Evolutionary conservation across 2,797 vertebrate species (phyloP), one percentile per base, ranked within the genome.

Genomic region (Setipinna tenuifilis): DNA sequence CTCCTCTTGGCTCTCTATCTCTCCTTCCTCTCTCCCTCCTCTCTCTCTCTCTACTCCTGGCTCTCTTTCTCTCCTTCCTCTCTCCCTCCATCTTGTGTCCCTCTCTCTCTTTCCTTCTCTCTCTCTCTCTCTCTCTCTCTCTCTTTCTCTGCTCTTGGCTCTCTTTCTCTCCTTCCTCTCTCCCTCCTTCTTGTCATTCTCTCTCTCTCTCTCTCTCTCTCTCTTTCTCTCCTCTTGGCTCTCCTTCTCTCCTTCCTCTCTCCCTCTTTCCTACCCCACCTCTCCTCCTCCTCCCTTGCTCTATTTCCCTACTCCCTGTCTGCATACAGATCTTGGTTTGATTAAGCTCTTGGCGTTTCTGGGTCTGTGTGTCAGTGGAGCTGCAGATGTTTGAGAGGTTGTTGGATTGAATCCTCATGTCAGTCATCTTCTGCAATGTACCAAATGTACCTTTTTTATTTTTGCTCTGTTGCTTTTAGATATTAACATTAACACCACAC

Each of bases 281-380:
- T 54, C 50, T 54, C 50, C n/a, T n/a, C n/a, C n/a, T n/a, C n/a
- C n/a, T 3, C 50, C 14, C 50, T 54, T 7, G 0, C 50, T 14
- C 14, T 14, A 86, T 81, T 62, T 87, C 83, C 81, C 82, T 83
- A 84, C 57, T 68, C 23, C 75, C 86, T 86, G 86, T 84, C 78
- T 90, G 84, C 75, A 87, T 85, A 84, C 87, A 88, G 85, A 90
- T 90, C 82, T 62, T 83, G 87, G 90, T 91, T 89, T 89, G 83
- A 93, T 92, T 90, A 88, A 91, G 88, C 88, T 89, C 41, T 62
- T 90, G 83, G 90, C 83, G 90, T 94, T 94, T 95, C 92, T 95
- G 85, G 93, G 93, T 95, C 93, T 95, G 91, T 95, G 92, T 95
- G 93, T 95, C 93, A 94, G 90, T 90, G 89, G 88, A 41, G 87